A percentile compares a stretch with the other conserved stretches of the same genome.
These are phyloP conservation scores for Perca flavescens DNA, from an alignment of 2,113 vertebrate genomes.

Conservation along the genomic window DNA sequence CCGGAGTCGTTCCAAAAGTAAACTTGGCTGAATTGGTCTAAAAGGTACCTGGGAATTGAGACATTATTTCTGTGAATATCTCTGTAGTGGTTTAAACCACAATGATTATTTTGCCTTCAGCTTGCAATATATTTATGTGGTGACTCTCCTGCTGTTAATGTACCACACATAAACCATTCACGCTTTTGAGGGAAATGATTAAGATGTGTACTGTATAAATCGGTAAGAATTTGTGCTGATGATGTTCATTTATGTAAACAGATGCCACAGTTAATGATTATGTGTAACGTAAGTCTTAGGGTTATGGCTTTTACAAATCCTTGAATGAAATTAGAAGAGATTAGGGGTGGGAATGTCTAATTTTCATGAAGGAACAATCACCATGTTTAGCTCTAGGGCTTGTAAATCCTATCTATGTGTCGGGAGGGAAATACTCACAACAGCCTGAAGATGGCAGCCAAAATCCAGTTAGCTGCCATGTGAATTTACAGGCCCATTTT, in stretches of 20 bases:
- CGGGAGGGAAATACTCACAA: conserved; percentile 48
- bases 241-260: conserved; percentile 66
- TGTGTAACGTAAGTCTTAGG: conserved; percentile 56
- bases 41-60: conserved; percentile 45
- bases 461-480: conserved; percentile 77
- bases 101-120: conserved; percentile 57
- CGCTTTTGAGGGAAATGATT: conserved; percentile 64
- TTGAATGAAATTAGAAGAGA: conserved; percentile 76
- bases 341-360: conserved; percentile 76
- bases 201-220: conserved; percentile 59
- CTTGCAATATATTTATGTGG: conserved; percentile 50
- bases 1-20: conserved; percentile 46
- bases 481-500: conserved; percentile 49
- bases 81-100: conserved; percentile 31
- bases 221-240: conserved; percentile 48
- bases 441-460: conserved; percentile 88
- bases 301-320: conserved; percentile 72
- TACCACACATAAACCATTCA: conserved; percentile 56
- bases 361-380: conserved; percentile 79
- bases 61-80: conserved; percentile 50
- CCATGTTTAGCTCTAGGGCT: conserved; percentile 74
- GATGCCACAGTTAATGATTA: conserved; percentile 57
- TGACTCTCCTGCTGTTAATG: conserved; percentile 48
- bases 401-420: conserved; percentile 50
- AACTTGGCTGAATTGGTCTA: conserved; percentile 64